Percentiles rank a stretch among this genome's conserved stretches.
phyloP scores from a whole-genome alignment of 2,113 vertebrate genomes.

The Butorides virescens region DNA sequence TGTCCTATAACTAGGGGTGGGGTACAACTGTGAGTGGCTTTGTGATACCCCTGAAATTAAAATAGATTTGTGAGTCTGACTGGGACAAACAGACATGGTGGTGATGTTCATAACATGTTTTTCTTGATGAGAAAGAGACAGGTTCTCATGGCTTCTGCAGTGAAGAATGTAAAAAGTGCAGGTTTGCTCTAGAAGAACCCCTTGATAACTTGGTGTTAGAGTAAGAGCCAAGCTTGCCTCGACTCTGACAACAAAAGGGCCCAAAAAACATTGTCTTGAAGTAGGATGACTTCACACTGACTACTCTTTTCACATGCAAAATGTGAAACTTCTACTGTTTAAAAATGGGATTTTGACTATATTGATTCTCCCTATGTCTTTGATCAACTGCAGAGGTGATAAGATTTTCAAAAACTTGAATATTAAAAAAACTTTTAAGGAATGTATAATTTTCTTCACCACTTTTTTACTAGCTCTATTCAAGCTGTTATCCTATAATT shows the following conservation, averaged over 20 bases:
- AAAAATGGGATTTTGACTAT: neutral
- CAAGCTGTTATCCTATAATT: neutral
- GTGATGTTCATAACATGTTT: neutral
- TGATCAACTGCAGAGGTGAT: neutral
- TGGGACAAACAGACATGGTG: neutral
- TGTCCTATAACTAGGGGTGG: too few relatives aligned
- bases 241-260: neutral
- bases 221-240: neutral
- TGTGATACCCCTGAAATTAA: neutral
- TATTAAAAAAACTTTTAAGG: neutral
- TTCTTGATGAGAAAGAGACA: neutral
- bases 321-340: neutral
- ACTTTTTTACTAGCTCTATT: neutral
- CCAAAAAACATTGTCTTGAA: neutral
- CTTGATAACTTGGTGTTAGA: neutral
- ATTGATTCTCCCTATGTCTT: neutral
- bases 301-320: neutral
- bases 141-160: neutral
- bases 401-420: neutral
- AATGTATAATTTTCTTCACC: rapidly evolving
- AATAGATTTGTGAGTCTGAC: neutral
- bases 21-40: neutral
- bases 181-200: neutral
- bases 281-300: neutral
- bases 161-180: neutral